These are phyloP conservation scores for Halichoeres trimaculatus DNA, from an alignment of 2,113 vertebrate species.

Conservation along the genomic window DNA sequence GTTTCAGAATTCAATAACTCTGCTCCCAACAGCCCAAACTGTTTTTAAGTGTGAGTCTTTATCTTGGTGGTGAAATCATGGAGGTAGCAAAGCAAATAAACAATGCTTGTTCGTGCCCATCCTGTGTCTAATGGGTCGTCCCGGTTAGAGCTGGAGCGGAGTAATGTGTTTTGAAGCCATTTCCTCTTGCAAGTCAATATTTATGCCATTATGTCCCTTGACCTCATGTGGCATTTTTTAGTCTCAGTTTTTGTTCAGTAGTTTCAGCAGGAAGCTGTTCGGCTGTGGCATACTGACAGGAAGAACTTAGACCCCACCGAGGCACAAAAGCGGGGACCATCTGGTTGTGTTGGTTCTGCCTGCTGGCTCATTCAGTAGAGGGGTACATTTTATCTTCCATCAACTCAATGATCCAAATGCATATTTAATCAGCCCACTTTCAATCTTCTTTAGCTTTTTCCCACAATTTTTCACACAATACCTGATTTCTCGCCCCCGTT, in stretches of 20 bases:
- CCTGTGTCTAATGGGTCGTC: slow-evolving; percentile 30
- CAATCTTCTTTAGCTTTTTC: not conserved
- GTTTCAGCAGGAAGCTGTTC: slow-evolving; percentile 21
- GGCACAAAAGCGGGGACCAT: slow-evolving; percentile 35
- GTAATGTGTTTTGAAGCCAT: slow-evolving; percentile 33
- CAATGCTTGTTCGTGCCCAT: slow-evolving; percentile 31
- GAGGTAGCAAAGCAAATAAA: slow-evolving; percentile 49
- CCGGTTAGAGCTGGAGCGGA: slow-evolving; percentile 24
- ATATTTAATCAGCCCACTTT: slow-evolving; percentile 8
- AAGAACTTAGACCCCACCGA: slow-evolving; percentile 16
- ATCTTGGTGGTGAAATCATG: slow-evolving; percentile 53
- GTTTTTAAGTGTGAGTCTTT: slow-evolving; percentile 45
- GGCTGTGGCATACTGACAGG: slow-evolving; percentile 30
- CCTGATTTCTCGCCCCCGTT: not conserved
- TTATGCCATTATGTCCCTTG: slow-evolving; percentile 37
- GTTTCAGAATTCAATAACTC: slow-evolving; percentile 47
- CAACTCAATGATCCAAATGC: slow-evolving; percentile 2
- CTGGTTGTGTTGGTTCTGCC: slow-evolving; percentile 21
- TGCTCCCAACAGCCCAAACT: slow-evolving; percentile 18
- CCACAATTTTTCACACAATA: not conserved
- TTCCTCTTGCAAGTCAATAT: slow-evolving; percentile 32
- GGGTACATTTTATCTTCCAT: not conserved
- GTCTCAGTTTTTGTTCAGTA: slow-evolving; percentile 43
- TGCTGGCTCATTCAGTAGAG: slow-evolving; percentile 14
- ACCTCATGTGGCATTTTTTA: slow-evolving; percentile 18